These are phyloP conservation scores for Rhopalosiphum padi DNA, from an alignment of 1,140 invertebrate genomes.

Conservation along the genomic window DNA sequence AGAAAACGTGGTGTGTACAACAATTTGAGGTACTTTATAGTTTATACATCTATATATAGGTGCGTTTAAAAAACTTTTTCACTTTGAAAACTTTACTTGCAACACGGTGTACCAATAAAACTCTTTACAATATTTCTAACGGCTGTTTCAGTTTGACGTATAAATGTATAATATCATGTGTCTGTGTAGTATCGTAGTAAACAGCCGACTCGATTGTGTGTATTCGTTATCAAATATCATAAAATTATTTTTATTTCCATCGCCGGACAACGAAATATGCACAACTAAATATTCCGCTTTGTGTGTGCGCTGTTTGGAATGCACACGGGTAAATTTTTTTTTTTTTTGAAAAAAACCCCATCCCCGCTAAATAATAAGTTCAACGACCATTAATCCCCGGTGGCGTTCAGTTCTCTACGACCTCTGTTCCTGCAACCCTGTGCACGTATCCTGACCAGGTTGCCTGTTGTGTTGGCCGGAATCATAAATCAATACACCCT, in stretches of 20 bases:
- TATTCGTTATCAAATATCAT: neutral
- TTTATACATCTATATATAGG: neutral
- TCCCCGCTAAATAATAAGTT: conserved; percentile 27
- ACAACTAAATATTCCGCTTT: neutral
- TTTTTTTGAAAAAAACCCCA: neutral
- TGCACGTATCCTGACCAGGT: conserved; percentile 47
- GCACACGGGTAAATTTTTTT: neutral
- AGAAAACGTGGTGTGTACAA: neutral
- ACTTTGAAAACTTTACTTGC: conserved; percentile 9
- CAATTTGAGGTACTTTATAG: neutral
- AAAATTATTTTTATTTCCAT: neutral
- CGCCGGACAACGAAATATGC: neutral
- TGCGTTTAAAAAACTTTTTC: conserved; percentile 15
- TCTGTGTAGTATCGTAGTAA: neutral
- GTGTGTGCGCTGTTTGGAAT: neutral
- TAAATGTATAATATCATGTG: neutral
- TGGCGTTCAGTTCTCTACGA: conserved; percentile 65
- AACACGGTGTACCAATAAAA: conserved; percentile 11
- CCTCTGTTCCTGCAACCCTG: conserved; percentile 59
- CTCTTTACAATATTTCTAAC: neutral
- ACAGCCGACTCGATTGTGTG: neutral
- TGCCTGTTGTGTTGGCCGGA: conserved; percentile 57
- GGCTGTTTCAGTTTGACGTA: neutral
- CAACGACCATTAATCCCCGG: conserved; percentile 39
- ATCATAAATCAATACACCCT: conserved; percentile 58